phyloP scores from a whole-genome alignment of 1,140 invertebrate species.

The Drosophila repleta region DNA sequence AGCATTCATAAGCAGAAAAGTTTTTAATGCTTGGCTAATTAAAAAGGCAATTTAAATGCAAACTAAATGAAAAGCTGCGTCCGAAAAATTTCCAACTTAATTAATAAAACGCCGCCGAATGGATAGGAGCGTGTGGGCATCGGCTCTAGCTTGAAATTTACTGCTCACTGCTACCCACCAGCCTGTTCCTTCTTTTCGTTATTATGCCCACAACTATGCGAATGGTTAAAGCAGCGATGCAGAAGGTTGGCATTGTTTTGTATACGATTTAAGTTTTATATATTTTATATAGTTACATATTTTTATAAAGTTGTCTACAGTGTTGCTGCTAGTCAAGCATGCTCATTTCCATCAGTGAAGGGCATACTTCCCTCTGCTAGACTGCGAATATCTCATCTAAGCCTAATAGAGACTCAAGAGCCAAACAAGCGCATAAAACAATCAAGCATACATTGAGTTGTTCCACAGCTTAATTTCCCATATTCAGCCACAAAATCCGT shows the following conservation, averaged over 20 bases:
- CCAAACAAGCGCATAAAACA: not conserved
- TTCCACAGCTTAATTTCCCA: not conserved
- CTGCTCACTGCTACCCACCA: not conserved
- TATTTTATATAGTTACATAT: not conserved
- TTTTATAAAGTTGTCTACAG: not conserved
- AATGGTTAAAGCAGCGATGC: slow-evolving; percentile 11
- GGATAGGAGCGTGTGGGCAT: no score
- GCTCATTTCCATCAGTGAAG: no score
- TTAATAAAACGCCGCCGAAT: slow-evolving; percentile 42
- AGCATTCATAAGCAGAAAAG: slow-evolving; percentile 42
- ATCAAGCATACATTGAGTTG: not conserved
- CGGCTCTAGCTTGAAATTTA: not conserved
- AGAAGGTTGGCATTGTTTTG: slow-evolving; percentile 1
- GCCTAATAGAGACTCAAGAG: not conserved
- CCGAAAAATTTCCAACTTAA: slow-evolving; percentile 43
- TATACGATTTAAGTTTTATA: not conserved
- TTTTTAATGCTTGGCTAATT: slow-evolving; percentile 65
- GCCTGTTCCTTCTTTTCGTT: not conserved
- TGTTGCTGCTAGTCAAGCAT: no score
- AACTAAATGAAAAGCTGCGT: slow-evolving; percentile 48
- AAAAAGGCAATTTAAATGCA: slow-evolving; percentile 67
- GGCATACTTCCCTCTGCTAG: no score
- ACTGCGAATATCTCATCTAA: no score
- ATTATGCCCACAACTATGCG: slow-evolving; percentile 22
- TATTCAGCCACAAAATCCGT: not conserved